Percentiles rank a stretch among this genome's conserved stretches.
Conservation (phyloP, 2,888 invertebrate species). For the Sesia apiformis region DNA sequence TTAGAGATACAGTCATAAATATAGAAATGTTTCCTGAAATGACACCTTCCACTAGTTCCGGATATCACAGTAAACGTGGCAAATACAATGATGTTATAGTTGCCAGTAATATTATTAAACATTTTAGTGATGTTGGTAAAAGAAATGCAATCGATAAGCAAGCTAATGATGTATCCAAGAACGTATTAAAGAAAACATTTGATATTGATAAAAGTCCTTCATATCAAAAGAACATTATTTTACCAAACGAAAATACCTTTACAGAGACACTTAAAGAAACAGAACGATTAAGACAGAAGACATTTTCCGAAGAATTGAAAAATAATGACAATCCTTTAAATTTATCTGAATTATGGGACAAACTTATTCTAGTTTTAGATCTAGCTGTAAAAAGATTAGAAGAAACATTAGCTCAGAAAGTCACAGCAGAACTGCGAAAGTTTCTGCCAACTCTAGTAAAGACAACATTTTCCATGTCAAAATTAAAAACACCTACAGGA, state of each 20-base stretch:
- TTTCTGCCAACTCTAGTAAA: conserved; percentile 5
- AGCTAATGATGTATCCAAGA: conserved; percentile 13
- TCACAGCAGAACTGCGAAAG: conserved; percentile 35
- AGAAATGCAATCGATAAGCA: conserved; percentile 1
- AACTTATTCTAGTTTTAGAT: conserved; percentile 33
- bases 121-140: background rate
- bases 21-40: conserved; percentile 26
- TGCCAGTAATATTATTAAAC: conserved; percentile 8
- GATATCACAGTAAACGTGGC: conserved; percentile 5
- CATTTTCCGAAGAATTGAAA: conserved; percentile 22
- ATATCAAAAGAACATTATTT: conserved; percentile 20
- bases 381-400: conserved; percentile 38
- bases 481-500: background rate
- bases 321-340: conserved; percentile 16
- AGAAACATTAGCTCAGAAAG: conserved; percentile 36
- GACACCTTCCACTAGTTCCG: conserved; percentile 18
- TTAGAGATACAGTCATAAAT: conserved; percentile 28
- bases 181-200: conserved; percentile 25
- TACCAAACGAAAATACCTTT: conserved; percentile 31
- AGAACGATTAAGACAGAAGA: conserved; percentile 18
- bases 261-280: conserved; percentile 25
- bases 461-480: background rate
- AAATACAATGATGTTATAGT: conserved; percentile 14
- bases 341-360: conserved; percentile 40
- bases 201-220: conserved; percentile 12